Evolutionary conservation across 2,888 invertebrate genomes (phyloP).

Genomic region (Tachina lurida): DNA sequence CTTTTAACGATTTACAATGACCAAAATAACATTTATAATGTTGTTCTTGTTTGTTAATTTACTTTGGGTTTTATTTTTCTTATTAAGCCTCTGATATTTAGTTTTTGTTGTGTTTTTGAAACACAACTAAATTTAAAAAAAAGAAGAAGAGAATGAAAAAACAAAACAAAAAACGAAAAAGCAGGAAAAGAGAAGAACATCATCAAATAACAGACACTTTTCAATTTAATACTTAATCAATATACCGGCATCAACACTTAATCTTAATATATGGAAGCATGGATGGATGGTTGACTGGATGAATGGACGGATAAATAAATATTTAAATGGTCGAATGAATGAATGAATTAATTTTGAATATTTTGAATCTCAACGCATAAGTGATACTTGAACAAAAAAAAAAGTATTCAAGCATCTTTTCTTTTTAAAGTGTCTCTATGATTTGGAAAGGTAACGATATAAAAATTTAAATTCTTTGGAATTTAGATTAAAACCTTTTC

Average conservation of each 20-base stretch:
- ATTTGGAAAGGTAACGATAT: neutral
- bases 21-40: slow-evolving; percentile 50
- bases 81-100: slow-evolving; percentile 19
- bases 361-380: slow-evolving; percentile 19
- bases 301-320: slow-evolving; percentile 40
- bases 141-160: neutral
- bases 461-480: slow-evolving; percentile 4
- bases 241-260: slow-evolving; percentile 60
- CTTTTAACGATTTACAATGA: slow-evolving; percentile 40
- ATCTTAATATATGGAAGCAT: slow-evolving; percentile 35
- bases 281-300: slow-evolving; percentile 18
- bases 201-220: slow-evolving; percentile 54
- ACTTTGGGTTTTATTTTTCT: slow-evolving; percentile 15
- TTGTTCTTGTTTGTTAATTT: slow-evolving; percentile 44
- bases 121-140: slow-evolving; percentile 45
- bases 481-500: slow-evolving; percentile 14
- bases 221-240: slow-evolving; percentile 61
- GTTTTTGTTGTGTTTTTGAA: slow-evolving; percentile 16
- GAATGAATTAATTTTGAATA: slow-evolving; percentile 36
- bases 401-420: neutral
- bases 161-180: neutral
- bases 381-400: slow-evolving; percentile 37
- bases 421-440: slow-evolving; percentile 7
- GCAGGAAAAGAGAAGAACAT: slow-evolving; percentile 10
- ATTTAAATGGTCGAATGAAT: slow-evolving; percentile 48